Conservation (phyloP, 2,113 vertebrate species). For the Antigone vipio region DNA sequence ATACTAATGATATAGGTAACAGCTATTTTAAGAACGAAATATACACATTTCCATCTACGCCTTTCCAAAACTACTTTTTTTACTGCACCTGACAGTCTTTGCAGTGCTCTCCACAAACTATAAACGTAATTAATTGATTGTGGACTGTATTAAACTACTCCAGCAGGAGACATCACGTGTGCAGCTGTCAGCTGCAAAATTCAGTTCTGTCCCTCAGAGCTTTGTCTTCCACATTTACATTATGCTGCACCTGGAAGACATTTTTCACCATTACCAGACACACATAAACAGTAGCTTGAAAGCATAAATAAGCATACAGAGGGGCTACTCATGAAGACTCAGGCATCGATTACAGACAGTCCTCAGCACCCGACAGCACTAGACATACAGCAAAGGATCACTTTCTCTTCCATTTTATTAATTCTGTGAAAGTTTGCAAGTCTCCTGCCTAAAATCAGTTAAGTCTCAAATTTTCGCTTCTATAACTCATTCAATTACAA, state of each 20-base stretch:
- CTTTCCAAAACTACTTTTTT: neutral
- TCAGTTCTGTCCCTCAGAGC: neutral
- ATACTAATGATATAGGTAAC: neutral
- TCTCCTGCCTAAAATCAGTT: neutral
- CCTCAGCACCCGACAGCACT: neutral
- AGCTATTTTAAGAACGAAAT: neutral
- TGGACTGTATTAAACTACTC: conserved; percentile 33
- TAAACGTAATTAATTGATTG: conserved; percentile 32
- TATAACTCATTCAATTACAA: neutral
- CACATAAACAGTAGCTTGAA: conserved; percentile 15
- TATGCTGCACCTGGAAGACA: conserved; percentile 48
- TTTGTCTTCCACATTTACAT: conserved; percentile 19
- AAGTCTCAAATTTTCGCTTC: neutral
- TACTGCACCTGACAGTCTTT: neutral
- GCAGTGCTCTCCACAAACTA: neutral
- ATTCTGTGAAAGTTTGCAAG: neutral
- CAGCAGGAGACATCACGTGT: conserved; percentile 6
- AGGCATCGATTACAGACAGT: neutral
- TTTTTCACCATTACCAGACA: conserved; percentile 43
- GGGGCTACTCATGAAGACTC: conserved; percentile 10
- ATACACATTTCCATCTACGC: neutral
- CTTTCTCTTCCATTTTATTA: neutral
- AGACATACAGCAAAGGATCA: neutral
- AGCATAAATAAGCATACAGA: conserved; percentile 31
- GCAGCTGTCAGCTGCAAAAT: conserved; percentile 54